Evolutionary conservation across 2,797 vertebrate genomes (phyloP).

Genomic region (Synaphobranchus kaupii): DNA sequence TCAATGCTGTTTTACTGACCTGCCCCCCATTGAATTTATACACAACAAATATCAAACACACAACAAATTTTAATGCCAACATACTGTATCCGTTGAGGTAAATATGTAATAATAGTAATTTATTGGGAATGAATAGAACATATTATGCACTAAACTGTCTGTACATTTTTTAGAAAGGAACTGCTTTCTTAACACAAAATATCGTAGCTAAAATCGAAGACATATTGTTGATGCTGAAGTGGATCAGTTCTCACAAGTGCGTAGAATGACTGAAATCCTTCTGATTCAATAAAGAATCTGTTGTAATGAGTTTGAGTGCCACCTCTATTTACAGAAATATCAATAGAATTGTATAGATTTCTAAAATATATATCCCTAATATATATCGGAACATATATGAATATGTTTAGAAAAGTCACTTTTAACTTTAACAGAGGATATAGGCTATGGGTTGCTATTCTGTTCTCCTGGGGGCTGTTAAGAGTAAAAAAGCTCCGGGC

Average conservation of each 20-base stretch:
- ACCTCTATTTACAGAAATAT: not conserved
- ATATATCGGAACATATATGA: too few species aligned
- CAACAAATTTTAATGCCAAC: not conserved
- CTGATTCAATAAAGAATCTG: not conserved
- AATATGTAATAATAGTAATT: not conserved
- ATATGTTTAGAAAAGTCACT: not conserved
- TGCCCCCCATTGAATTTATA: not conserved
- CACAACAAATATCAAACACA: not conserved
- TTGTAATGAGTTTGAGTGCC: not conserved
- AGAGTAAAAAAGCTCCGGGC: not conserved
- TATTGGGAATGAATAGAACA: not conserved
- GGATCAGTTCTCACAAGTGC: not conserved
- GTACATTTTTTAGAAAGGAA: not conserved
- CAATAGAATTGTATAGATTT: not conserved
- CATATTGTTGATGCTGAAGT: not conserved
- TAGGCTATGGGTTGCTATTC: not conserved
- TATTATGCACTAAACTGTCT: not conserved
- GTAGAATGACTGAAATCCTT: not conserved
- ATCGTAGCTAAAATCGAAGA: not conserved
- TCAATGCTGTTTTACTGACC: slow-evolving; percentile 11
- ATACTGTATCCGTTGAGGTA: not conserved
- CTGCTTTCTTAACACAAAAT: too few species aligned
- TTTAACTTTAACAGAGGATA: not conserved
- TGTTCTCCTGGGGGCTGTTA: not conserved
- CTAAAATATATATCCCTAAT: not conserved